phyloP scores from a whole-genome alignment of 2,113 vertebrate species.

The Pteronura brasiliensis region DNA sequence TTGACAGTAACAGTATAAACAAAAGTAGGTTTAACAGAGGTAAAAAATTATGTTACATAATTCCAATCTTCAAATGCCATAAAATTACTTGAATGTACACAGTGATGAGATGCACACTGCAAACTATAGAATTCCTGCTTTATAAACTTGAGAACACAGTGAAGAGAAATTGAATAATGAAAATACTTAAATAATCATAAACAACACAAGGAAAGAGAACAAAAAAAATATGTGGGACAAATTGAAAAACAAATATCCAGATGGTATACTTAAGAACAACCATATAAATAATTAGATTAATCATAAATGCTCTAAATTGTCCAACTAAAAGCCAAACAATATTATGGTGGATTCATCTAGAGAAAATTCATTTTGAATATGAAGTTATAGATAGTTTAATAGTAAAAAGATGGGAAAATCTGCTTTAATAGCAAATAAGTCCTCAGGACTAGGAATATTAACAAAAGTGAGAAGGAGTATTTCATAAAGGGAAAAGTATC shows the following conservation, averaged over 20 bases:
- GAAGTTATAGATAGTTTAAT: not conserved
- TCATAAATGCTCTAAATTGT: not conserved
- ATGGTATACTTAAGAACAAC: not conserved
- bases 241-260: not conserved
- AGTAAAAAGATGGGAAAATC: not conserved
- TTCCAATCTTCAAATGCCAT: not conserved
- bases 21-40: not conserved
- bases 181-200: not conserved
- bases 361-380: not conserved
- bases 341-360: not conserved
- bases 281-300: not conserved
- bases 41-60: not conserved
- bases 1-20: not conserved
- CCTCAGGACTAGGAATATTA: not conserved
- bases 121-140: not conserved
- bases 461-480: not conserved
- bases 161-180: not conserved
- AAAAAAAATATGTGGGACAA: not conserved
- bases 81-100: not conserved
- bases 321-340: not conserved
- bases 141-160: not conserved
- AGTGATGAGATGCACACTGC: not conserved
- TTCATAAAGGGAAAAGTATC: not conserved
- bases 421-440: not conserved
- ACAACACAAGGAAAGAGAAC: not conserved